Evolutionary conservation across 2,888 invertebrate genomes (phyloP), one percentile per base, ranked within the genome.

Genomic region (Neoitamus cyanurus): DNA sequence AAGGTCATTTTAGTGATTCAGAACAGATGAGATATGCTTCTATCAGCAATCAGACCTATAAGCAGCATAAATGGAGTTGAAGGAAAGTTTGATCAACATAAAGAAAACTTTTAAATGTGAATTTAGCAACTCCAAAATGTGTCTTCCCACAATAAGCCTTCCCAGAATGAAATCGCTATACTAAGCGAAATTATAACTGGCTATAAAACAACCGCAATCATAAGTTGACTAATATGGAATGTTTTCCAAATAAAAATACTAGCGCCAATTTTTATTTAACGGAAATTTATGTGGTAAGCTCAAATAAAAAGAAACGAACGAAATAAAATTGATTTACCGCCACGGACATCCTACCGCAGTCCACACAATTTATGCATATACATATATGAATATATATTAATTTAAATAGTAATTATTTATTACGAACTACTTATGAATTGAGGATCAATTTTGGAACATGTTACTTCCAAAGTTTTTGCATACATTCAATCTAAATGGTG

Each of bases 221-320:
- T 20, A 9, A 25, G 3, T 25, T 11, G 20, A 0, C 42, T 4
- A 42, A 42, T 42, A 42, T n/a, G 42, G 42, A 42, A 42, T 42
- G 42, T 42, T n/a, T 42, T 42, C n/a, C 42, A 42, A 42, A 42
- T 42, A 42, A 42, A 42, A 42, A 42, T 42, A 42, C 42, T n/a
- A 42, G n/a, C 15, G 13, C 42, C 42, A 5, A n/a, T n/a, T 42
- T 42, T 42, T 73, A 83, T 68, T 48, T 80, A 80, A 83, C 69
- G 15, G 9, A 69, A 69, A 30, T 20, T 25, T 25, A 69, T 28
- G 30, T 34, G 37, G n/a, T 4, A 15, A 25, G 36, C 37, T 69
- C 31, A 25, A 11, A 69, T 69, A 69, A 42, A 42, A 42, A 73
- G n/a, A 15, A 5, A 11, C 0, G 20, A n/a, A 7, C 11, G n/a